Evolutionary conservation across 2,888 invertebrate species (phyloP).

Genomic region (Rhagophthalmus giganteus): DNA sequence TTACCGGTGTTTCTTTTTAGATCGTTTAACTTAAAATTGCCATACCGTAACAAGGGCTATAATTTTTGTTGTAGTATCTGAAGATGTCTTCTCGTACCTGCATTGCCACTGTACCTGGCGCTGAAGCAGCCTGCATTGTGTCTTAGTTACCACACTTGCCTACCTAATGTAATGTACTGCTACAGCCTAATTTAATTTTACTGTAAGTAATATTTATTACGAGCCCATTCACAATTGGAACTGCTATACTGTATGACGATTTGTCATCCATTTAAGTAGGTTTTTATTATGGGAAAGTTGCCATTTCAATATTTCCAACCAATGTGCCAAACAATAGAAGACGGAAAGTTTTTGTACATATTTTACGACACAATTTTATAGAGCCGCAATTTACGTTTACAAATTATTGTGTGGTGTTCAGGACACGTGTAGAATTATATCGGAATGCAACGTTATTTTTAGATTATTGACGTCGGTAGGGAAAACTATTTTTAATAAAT

Average conservation of each 20-base stretch:
- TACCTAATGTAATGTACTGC: conserved; percentile 39
- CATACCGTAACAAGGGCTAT: too few relatives aligned
- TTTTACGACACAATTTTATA: conserved; percentile 26
- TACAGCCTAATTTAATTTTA: conserved; percentile 18
- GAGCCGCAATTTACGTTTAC: conserved; percentile 24
- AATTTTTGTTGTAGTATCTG: conserved; percentile 1
- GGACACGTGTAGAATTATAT: too few relatives aligned
- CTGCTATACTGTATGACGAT: too few relatives aligned
- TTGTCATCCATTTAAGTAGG: too few relatives aligned
- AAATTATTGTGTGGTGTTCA: conserved; percentile 39
- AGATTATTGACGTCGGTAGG: too few relatives aligned
- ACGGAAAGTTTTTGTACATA: conserved; percentile 30
- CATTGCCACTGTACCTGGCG: conserved; percentile 49
- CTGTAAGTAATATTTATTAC: conserved; percentile 4
- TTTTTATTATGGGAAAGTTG: too few relatives aligned
- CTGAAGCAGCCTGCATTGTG: conserved; percentile 43
- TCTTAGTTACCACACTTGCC: conserved; percentile 53
- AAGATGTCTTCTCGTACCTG: conserved; percentile 44
- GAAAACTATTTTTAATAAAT: too few relatives aligned
- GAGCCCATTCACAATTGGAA: too few relatives aligned
- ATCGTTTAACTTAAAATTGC: too few relatives aligned
- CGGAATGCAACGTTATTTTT: conserved; percentile 1
- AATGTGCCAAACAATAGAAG: conserved; percentile 42
- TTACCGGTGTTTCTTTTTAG: too few relatives aligned
- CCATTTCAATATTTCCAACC: conserved; percentile 26